phyloP scores from a whole-genome alignment of 2,888 invertebrate species.

The Drosophila aldrichi region DNA sequence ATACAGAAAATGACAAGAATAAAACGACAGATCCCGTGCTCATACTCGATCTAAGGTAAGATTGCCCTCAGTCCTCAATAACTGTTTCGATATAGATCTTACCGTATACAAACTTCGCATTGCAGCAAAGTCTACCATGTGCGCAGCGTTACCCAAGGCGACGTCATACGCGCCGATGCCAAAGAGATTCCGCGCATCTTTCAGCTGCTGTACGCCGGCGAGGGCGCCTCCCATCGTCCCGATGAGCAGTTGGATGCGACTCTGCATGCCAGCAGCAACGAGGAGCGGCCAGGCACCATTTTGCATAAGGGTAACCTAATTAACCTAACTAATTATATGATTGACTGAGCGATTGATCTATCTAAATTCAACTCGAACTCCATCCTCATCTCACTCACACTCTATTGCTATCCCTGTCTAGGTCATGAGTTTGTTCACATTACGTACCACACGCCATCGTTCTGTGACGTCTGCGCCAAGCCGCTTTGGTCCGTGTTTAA shows the following conservation, averaged over 20 bases:
- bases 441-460: conserved; percentile 98
- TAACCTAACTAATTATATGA: too few relatives aligned
- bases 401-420: conserved; percentile 79
- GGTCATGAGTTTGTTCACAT: conserved; percentile 98
- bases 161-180: conserved; percentile 99
- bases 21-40: conserved; percentile 96
- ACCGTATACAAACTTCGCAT: fast-evolving
- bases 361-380: background rate
- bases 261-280: conserved; percentile 85
- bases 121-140: conserved; percentile 99
- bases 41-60: conserved; percentile 97
- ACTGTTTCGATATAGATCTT: background rate
- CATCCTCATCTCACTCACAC: background rate
- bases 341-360: background rate
- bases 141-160: conserved; percentile 98
- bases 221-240: conserved; percentile 95
- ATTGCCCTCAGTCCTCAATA: conserved; percentile 69
- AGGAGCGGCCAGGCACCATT: conserved; percentile 85
- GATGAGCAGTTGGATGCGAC: conserved; percentile 88
- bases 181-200: conserved; percentile 99
- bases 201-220: conserved; percentile 97
- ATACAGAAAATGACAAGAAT: conserved; percentile 96
- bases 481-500: conserved; percentile 99
- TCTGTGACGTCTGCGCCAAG: conserved; percentile 98
- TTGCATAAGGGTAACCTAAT: conserved; percentile 83